Conservation (phyloP, 2,888 invertebrate genomes). For the Drosophila leonis region DNA sequence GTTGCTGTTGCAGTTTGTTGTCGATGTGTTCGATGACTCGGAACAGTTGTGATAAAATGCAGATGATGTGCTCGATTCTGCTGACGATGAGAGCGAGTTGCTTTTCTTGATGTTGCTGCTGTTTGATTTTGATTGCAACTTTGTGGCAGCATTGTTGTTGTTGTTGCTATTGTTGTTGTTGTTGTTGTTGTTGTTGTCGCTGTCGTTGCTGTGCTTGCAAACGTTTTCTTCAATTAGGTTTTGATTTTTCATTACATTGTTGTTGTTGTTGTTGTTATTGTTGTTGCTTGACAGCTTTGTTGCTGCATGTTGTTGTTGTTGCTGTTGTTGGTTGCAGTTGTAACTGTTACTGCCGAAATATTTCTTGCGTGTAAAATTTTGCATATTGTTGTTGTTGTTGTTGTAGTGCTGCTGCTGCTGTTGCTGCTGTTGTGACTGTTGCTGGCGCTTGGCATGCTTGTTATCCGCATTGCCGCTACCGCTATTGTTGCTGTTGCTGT, state of each 20-base stretch:
- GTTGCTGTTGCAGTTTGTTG: constrained; percentile 17
- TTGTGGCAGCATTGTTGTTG: constrained; percentile 16
- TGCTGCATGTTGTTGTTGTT: constrained; percentile 42
- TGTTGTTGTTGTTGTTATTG: constrained; percentile 61
- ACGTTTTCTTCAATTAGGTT: constrained; percentile 45
- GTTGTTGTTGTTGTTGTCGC: constrained; percentile 38
- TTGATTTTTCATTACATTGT: constrained; percentile 64
- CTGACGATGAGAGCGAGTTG: constrained; percentile 59
- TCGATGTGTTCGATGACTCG: constrained; percentile 41
- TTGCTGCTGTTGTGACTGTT: constrained; percentile 32
- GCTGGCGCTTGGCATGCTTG: constrained; percentile 48
- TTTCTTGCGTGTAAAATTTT: constrained; percentile 58
- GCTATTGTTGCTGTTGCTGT: constrained; percentile 23
- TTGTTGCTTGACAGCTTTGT: constrained; percentile 38
- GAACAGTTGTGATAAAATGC: constrained; percentile 52
- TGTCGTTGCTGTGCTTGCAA: constrained; percentile 32
- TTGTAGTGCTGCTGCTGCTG: constrained; percentile 17
- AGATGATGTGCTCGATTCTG: constrained; percentile 45
- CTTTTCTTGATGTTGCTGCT: constrained; percentile 42
- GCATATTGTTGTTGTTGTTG: constrained; percentile 28
- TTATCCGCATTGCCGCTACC: constrained; percentile 18
- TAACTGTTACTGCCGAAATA: constrained; percentile 45
- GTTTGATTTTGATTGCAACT: constrained; percentile 28
- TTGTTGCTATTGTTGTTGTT: constrained; percentile 26
- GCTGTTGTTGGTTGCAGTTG: constrained; percentile 44